Conservation (phyloP, 2,113 vertebrate species). For the Lates calcarifer region DNA sequence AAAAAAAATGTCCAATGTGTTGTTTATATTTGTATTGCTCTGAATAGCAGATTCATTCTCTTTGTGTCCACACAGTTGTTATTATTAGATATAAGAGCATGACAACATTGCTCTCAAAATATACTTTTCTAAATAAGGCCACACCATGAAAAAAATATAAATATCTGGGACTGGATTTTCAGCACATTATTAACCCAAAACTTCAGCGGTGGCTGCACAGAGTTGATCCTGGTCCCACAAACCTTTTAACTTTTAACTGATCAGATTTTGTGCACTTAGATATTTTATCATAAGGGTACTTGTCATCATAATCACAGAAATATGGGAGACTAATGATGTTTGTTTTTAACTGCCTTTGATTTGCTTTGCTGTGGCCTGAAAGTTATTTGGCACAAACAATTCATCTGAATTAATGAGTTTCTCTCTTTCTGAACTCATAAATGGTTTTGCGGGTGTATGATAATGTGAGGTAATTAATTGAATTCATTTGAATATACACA, state of each 20-base stretch:
- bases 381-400: not conserved
- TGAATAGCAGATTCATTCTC: not conserved
- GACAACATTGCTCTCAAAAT: not conserved
- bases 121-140: not conserved
- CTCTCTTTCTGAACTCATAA: not conserved
- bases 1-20: not conserved
- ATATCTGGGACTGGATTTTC: slow-evolving; percentile 17
- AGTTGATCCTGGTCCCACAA: not conserved
- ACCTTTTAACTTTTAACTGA: not conserved
- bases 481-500: not conserved
- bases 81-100: not conserved
- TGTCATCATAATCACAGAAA: slow-evolving; percentile 2
- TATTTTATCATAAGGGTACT: not conserved
- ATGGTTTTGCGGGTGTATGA: not conserved
- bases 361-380: not conserved
- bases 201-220: not conserved
- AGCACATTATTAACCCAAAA: slow-evolving; percentile 7
- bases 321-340: not conserved
- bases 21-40: not conserved
- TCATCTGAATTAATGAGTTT: not conserved
- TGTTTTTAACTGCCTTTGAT: not conserved
- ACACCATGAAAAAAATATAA: slow-evolving; percentile 7
- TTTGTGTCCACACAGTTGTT: not conserved
- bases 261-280: not conserved
- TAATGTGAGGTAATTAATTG: not conserved